Base-by-base conservation (phyloP, 1,140 invertebrate genomes). In the Zeugodacus cucurbitae region DNA sequence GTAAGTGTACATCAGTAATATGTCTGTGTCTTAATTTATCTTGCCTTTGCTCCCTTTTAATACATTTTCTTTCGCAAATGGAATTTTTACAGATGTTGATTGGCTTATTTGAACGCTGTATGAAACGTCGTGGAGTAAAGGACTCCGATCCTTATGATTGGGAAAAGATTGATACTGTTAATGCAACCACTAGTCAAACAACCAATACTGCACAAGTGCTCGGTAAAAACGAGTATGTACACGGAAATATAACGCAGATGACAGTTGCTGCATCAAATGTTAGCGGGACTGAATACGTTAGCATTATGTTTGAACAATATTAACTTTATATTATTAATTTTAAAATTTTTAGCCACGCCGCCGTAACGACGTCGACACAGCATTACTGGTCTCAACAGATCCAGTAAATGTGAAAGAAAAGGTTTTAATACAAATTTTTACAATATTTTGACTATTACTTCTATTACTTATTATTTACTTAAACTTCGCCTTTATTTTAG, bases 91-190 rank as follows among this genome's bases (percentile, higher is more conserved):
- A 95, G 94, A 98, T 98, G 97, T 94, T 98, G 87, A 95, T 95
- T 48, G 95, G 96, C 34, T 94, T 99, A 34, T 97, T 99, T 93
- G 98, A 99, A 93, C 94, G 98, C 37, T 99, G 98, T 94, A 99
- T 99, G 96, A 98, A 98, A 92, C 95, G 98, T 1, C 95, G 98
- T 64, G 97, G 97, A 22, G 97, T 99, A 22, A 97, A 97, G 90
- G 95, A 97, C 88, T 94, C 95, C 0, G 98, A 99, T 94, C 97
- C 97, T 0, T 99, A 97, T 93, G 98, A 99, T 93, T 99, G 98
- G 98, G 98, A 99, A 94, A 97, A 97, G 94, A 94, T 95, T 32
- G 94, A 93, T 58, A 88, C 90, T 17, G 86, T 90, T 34, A 62
- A 57, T 57, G 41, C 87, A 54, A 88, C 90, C 20, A 91, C 89